Evolutionary conservation across 2,888 invertebrate species (phyloP).

Genomic region (Apotomis betuletana): DNA sequence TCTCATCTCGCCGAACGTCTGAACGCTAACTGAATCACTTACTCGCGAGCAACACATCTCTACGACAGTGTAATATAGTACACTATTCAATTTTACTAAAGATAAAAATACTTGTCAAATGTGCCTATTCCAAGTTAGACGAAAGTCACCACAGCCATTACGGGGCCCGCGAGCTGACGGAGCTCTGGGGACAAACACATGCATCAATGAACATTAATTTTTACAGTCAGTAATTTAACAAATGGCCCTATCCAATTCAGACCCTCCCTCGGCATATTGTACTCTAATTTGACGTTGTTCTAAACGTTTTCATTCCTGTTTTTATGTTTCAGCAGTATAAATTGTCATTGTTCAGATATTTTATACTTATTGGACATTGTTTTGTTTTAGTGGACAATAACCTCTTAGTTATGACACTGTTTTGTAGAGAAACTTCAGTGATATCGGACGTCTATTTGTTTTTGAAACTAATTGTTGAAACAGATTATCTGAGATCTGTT

Average conservation of each 20-base stretch:
- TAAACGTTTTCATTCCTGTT: slow-evolving; percentile 61
- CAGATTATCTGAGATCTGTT: background rate
- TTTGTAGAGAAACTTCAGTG: slow-evolving; percentile 4
- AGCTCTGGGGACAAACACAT: slow-evolving; percentile 15
- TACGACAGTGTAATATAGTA: no score
- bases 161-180: slow-evolving; percentile 1
- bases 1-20: no score
- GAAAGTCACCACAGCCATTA: background rate
- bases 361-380: slow-evolving; percentile 60
- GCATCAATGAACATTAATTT: slow-evolving; percentile 53
- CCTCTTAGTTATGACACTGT: slow-evolving; percentile 34
- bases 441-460: slow-evolving; percentile 7
- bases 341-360: slow-evolving; percentile 54
- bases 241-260: slow-evolving; percentile 56
- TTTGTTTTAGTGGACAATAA: slow-evolving; percentile 51
- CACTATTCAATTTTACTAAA: no score
- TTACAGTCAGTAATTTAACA: slow-evolving; percentile 56
- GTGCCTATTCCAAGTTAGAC: background rate
- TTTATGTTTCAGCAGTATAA: slow-evolving; percentile 52
- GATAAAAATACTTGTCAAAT: background rate
- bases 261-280: slow-evolving; percentile 48
- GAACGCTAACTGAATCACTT: no score
- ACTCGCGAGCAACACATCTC: no score
- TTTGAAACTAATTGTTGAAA: background rate
- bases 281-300: slow-evolving; percentile 54